Conservation (phyloP, 1,140 invertebrate species). For the Drosophila orena region DNA sequence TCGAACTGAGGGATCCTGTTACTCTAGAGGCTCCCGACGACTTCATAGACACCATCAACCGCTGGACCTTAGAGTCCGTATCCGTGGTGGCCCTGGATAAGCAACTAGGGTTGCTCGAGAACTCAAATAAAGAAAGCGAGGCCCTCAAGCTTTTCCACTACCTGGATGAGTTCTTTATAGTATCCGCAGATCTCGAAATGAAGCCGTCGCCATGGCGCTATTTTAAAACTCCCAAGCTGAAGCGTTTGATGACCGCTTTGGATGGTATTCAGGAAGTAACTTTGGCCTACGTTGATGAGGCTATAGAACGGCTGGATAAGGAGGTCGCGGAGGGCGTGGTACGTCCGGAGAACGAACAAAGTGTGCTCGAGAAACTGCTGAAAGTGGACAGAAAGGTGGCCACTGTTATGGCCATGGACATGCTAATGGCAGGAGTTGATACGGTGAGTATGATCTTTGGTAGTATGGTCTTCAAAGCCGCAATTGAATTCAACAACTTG, state of each 20-base stretch:
- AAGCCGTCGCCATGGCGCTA: slow-evolving; percentile 88
- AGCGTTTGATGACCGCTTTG: slow-evolving; percentile 86
- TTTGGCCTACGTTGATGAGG: slow-evolving; percentile 63
- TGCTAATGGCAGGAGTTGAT: slow-evolving; percentile 83
- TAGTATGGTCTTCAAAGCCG: neutral
- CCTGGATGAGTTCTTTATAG: slow-evolving; percentile 87
- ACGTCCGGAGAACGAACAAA: slow-evolving; percentile 61
- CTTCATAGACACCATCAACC: slow-evolving; percentile 88
- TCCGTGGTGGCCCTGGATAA: slow-evolving; percentile 89
- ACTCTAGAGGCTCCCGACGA: slow-evolving; percentile 86
- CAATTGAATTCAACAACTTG: too few species aligned
- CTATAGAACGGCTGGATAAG: slow-evolving; percentile 53
- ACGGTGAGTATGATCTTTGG: slow-evolving; percentile 63
- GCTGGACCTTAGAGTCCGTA: slow-evolving; percentile 90
- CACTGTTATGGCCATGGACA: slow-evolving; percentile 84
- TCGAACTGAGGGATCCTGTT: slow-evolving; percentile 85
- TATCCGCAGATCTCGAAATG: slow-evolving; percentile 87
- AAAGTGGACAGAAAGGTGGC: slow-evolving; percentile 85
- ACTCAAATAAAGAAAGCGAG: slow-evolving; percentile 80
- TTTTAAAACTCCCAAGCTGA: slow-evolving; percentile 86
- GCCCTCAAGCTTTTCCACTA: slow-evolving; percentile 87
- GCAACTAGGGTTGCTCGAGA: slow-evolving; percentile 86
- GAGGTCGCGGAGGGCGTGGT: slow-evolving; percentile 57
- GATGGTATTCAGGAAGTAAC: slow-evolving; percentile 66
- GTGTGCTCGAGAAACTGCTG: slow-evolving; percentile 84